Evolutionary conservation across 1,140 invertebrate genomes (phyloP).

Genomic region (Drosophila tristis): DNA sequence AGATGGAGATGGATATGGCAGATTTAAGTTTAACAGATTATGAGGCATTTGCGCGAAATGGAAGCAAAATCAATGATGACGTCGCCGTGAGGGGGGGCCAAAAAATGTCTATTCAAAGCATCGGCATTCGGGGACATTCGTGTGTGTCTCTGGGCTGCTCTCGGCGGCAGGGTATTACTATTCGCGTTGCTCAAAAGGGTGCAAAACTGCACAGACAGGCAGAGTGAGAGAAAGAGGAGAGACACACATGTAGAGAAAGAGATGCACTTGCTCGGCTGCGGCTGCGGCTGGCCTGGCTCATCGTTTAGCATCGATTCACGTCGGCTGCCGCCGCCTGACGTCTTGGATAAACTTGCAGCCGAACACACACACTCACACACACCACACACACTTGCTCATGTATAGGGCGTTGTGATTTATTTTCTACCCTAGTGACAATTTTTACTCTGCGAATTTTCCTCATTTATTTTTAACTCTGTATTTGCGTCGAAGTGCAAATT

Average conservation of each 20-base stretch:
- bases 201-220: conserved; percentile 60
- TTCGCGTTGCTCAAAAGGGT: conserved; percentile 67
- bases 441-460: conserved; percentile 66
- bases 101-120: conserved; percentile 14
- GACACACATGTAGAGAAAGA: conserved; percentile 32
- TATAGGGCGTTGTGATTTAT: conserved; percentile 64
- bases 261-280: conserved; percentile 53
- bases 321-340: background rate
- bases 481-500: conserved; percentile 64
- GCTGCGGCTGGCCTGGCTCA: too few relatives aligned
- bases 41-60: background rate
- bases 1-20: too few relatives aligned
- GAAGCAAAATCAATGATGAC: conserved; percentile 21
- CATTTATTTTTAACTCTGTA: conserved; percentile 71
- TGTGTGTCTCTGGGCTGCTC: conserved; percentile 36
- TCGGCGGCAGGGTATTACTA: conserved; percentile 53
- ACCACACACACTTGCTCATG: background rate
- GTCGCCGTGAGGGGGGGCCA: background rate
- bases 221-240: conserved; percentile 20
- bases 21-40: too few relatives aligned
- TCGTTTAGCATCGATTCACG: too few relatives aligned
- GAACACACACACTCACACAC: conserved; percentile 28
- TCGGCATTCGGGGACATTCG: conserved; percentile 62
- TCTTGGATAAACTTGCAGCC: conserved; percentile 47
- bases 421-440: conserved; percentile 79